Evolutionary conservation across 1,140 invertebrate species (phyloP).

Genomic region (Telenomus remus): DNA sequence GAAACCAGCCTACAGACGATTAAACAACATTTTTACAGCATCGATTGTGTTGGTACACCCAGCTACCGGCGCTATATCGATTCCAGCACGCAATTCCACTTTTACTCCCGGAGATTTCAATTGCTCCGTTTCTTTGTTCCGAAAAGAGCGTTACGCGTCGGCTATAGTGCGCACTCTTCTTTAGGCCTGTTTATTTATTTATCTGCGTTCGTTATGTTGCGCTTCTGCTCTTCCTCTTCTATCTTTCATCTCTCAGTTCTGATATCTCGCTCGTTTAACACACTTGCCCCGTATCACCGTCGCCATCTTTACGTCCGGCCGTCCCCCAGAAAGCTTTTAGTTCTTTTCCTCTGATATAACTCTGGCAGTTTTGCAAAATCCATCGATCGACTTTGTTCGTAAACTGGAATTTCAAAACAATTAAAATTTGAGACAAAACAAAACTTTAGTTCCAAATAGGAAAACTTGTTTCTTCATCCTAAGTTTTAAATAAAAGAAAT

Average conservation of each 20-base stretch:
- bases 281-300: constrained; percentile 20
- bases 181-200: constrained; percentile 61
- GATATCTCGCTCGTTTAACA: constrained; percentile 17
- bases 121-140: constrained; percentile 57
- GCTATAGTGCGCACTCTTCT: constrained; percentile 31
- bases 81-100: constrained; percentile 46
- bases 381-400: not conserved
- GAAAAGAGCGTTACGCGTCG: constrained; percentile 30
- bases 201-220: constrained; percentile 27
- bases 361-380: constrained; percentile 1
- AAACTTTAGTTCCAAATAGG: too few relatives aligned
- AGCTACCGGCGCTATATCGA: constrained; percentile 48
- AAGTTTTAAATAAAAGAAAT: too few relatives aligned
- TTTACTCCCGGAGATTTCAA: constrained; percentile 59
- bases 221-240: constrained; percentile 15
- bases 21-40: constrained; percentile 34
- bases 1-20: too few relatives aligned
- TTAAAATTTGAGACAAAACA: too few relatives aligned
- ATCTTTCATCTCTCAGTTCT: constrained; percentile 19
- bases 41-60: constrained; percentile 47
- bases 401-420: too few relatives aligned
- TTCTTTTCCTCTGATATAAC: not conserved
- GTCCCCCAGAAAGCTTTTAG: not conserved
- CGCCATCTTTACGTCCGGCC: constrained; percentile 17
- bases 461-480: too few relatives aligned